Evolutionary conservation across 1,140 invertebrate genomes (phyloP).

Genomic region (Scaptomyza pallida): DNA sequence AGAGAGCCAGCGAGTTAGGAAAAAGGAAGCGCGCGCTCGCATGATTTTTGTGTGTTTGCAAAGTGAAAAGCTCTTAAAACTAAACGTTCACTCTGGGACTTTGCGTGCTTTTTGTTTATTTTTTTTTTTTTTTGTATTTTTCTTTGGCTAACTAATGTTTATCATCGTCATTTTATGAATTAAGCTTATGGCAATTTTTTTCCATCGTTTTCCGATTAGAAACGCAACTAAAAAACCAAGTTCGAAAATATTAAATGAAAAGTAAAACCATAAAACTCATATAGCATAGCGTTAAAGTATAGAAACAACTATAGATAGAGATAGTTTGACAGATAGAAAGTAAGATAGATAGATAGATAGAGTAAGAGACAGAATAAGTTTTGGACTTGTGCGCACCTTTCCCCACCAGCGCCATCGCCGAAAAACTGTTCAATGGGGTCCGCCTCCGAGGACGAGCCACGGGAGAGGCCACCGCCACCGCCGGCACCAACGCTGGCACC

Average conservation of each 20-base stretch:
- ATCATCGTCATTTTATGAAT: conserved; percentile 64
- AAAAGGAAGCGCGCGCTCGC: conserved; percentile 35
- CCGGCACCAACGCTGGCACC: conserved; percentile 84
- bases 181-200: conserved; percentile 7
- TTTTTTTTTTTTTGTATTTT: conserved; percentile 15
- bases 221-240: conserved; percentile 63
- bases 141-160: conserved; percentile 73
- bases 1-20: conserved; percentile 20
- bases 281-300: conserved; percentile 57
- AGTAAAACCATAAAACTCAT: conserved; percentile 45
- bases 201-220: conserved; percentile 27
- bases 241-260: conserved; percentile 52
- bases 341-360: conserved; percentile 40
- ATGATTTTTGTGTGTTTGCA: conserved; percentile 16
- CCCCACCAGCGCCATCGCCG: conserved; percentile 87
- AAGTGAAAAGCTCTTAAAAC: conserved; percentile 70
- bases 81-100: conserved; percentile 33
- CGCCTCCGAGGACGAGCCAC: conserved; percentile 95
- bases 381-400: conserved; percentile 88
- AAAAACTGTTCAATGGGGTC: conserved; percentile 93
- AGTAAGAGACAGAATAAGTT: conserved; percentile 53
- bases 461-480: conserved; percentile 89
- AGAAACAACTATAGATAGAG: conserved; percentile 45
- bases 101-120: conserved; percentile 12
- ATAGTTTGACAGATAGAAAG: conserved; percentile 34